Evolutionary conservation across 2,113 vertebrate genomes (phyloP).

Genomic region (Psilopsiagon aymara): DNA sequence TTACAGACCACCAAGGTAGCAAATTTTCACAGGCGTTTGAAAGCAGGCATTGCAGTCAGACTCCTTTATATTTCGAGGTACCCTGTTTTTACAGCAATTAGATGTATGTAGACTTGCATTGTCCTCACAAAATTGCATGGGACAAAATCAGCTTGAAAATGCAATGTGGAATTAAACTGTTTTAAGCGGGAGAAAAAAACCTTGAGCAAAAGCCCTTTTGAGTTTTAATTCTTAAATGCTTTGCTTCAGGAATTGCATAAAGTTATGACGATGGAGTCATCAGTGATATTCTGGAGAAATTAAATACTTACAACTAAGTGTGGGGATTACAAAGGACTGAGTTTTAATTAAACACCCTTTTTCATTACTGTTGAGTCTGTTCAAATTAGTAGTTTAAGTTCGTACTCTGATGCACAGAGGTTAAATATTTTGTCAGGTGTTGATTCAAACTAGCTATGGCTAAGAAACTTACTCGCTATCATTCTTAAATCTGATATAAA

Average conservation of each 20-base stretch:
- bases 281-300: conserved; percentile 26
- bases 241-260: not conserved
- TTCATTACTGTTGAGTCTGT: conserved; percentile 52
- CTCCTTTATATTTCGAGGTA: not conserved
- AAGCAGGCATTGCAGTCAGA: not conserved
- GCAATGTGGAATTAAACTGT: not conserved
- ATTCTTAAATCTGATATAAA: conserved; percentile 25
- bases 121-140: not conserved
- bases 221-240: conserved; percentile 12
- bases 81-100: not conserved
- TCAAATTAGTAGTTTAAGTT: conserved; percentile 58
- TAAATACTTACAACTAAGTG: not conserved
- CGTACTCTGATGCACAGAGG: conserved; percentile 15
- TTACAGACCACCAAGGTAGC: not conserved
- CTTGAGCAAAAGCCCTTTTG: not conserved
- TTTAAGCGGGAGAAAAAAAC: fast-evolving
- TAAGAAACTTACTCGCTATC: conserved; percentile 42
- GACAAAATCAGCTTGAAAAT: not conserved
- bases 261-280: not conserved
- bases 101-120: not conserved
- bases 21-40: not conserved
- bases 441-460: conserved; percentile 44
- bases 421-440: conserved; percentile 47
- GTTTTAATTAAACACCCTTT: conserved; percentile 67
- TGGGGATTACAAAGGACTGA: conserved; percentile 28